These are phyloP conservation scores for Glossophaga mutica DNA, from an alignment of 2,797 vertebrate species.

Conservation along the genomic window DNA sequence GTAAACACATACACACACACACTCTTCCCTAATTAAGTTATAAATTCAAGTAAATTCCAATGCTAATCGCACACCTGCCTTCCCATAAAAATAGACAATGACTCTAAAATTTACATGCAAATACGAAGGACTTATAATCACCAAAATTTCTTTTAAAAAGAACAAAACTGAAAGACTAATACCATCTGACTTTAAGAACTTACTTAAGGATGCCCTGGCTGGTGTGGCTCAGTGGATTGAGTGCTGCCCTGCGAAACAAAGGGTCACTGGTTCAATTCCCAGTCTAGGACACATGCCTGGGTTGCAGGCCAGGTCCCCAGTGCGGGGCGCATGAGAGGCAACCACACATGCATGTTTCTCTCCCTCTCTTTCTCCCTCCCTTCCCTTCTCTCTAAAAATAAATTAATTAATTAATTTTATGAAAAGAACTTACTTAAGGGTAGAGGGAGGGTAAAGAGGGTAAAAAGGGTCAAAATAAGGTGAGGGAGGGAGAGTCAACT, in stretches of 20 bases:
- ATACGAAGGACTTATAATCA: not conserved
- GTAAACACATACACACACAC: not conserved
- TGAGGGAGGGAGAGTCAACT: not conserved
- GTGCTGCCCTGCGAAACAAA: too few species aligned
- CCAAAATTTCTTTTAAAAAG: not conserved
- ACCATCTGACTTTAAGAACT: not conserved
- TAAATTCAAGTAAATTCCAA: not conserved
- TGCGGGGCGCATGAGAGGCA: too few species aligned
- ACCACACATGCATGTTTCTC: too few species aligned
- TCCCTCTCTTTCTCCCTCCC: too few species aligned
- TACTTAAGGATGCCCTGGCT: not conserved
- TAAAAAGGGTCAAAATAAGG: not conserved
- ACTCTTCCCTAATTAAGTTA: not conserved
- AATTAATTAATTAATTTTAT: too few species aligned
- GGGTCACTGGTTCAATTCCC: too few species aligned
- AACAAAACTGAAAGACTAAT: not conserved
- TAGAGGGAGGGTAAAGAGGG: not conserved
- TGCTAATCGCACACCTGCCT: not conserved
- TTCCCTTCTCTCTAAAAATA: too few species aligned
- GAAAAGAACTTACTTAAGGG: not conserved
- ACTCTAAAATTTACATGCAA: not conserved
- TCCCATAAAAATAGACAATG: not conserved
- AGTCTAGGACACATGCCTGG: too few species aligned
- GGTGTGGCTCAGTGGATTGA: too few species aligned
- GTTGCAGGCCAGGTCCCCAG: too few species aligned